Percentiles rank a stretch among this genome's conserved stretches.
phyloP scores from a whole-genome alignment of 2,888 invertebrate species.

The Plagodis pulveraria region DNA sequence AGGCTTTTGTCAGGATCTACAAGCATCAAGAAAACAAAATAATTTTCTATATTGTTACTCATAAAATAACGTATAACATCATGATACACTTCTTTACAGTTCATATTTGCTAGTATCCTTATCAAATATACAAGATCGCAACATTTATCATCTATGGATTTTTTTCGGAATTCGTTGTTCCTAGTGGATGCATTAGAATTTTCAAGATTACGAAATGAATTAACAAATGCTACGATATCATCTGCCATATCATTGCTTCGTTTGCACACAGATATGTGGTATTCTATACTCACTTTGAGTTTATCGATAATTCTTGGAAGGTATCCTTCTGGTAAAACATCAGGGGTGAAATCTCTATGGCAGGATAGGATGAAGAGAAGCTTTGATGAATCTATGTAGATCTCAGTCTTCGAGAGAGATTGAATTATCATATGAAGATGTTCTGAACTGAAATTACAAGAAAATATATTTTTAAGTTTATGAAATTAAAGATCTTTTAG shows the following conservation, averaged over 20 bases:
- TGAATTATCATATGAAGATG: conserved; percentile 49
- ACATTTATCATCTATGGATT: conserved; percentile 33
- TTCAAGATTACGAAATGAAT: not conserved
- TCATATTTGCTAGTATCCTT: conserved; percentile 64
- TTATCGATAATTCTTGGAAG: conserved; percentile 10
- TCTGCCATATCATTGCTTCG: not conserved
- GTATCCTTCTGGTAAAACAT: conserved; percentile 3
- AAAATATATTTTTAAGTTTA: conserved; percentile 3
- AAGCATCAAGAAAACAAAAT: conserved; percentile 43
- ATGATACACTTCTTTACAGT: conserved; percentile 38
- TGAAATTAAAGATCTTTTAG: no score
- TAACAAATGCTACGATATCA: not conserved
- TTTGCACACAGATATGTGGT: conserved; percentile 11
- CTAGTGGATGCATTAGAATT: not conserved
- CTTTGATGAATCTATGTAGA: conserved; percentile 42
- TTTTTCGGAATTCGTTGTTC: not conserved
- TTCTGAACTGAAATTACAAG: conserved; percentile 54
- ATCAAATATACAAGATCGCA: conserved; percentile 53
- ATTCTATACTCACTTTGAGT: conserved; percentile 3
- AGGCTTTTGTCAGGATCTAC: conserved; percentile 44
- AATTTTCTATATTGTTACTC: conserved; percentile 37
- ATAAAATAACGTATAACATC: conserved; percentile 48
- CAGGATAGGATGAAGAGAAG: conserved; percentile 67
- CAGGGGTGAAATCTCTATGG: conserved; percentile 50
- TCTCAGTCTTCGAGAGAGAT: conserved; percentile 39